Percentiles rank a stretch among this genome's conserved stretches.
Evolutionary conservation across 2,113 vertebrate species (phyloP).

Genomic region (Scytalopus superciliaris): DNA sequence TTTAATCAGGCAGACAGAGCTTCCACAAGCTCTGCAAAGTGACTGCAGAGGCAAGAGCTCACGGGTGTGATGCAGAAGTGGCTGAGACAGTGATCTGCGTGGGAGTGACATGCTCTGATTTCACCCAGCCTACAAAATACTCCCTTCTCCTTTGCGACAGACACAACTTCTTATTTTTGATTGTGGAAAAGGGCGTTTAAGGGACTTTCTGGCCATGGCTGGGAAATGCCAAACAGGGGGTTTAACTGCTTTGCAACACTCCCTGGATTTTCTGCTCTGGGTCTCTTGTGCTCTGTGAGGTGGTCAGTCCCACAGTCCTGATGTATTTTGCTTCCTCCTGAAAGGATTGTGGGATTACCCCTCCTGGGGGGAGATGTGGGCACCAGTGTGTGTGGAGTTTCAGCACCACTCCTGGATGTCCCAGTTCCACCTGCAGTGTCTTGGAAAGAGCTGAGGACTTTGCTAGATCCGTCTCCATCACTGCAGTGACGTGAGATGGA

Average conservation of each 20-base stretch:
- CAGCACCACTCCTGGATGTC: not conserved
- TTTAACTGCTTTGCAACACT: not conserved
- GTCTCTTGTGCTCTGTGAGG: not conserved
- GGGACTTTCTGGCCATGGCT: not conserved
- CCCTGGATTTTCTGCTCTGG: not conserved
- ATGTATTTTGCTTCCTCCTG: not conserved
- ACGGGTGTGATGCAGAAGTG: not conserved
- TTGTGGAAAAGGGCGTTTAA: not conserved
- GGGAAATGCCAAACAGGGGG: not conserved
- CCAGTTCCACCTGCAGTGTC: not conserved
- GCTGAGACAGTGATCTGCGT: not conserved
- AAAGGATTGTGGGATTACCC: not conserved
- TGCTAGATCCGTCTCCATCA: too few relatives aligned
- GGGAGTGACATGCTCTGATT: not conserved
- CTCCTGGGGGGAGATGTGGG: not conserved
- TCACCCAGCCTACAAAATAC: not conserved
- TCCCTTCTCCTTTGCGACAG: not conserved
- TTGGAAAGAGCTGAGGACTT: not conserved
- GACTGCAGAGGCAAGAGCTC: not conserved
- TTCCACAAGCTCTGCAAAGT: not conserved
- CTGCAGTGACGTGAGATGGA: not conserved
- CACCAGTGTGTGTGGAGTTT: rapidly evolving
- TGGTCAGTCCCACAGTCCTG: not conserved
- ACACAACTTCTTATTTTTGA: not conserved
- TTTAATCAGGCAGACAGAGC: not conserved